A percentile compares a stretch with the other conserved stretches of the same genome.
Evolutionary conservation across 2,888 invertebrate species (phyloP).

Genomic region (Digitonthophagus gazella): DNA sequence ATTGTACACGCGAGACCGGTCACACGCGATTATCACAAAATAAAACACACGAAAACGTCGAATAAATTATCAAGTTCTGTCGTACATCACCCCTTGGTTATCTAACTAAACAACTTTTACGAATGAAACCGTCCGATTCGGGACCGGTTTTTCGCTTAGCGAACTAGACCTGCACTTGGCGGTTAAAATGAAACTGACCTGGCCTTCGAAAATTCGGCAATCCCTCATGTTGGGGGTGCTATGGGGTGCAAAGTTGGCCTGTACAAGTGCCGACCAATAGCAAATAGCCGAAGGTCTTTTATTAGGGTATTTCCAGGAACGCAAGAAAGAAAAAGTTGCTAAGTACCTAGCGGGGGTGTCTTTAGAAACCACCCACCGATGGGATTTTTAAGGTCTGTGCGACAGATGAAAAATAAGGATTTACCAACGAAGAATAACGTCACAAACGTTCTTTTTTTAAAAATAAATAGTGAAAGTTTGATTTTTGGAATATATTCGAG

Average conservation of each 20-base stretch:
- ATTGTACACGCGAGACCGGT: no score
- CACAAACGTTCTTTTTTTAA: no score
- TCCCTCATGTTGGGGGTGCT: conserved; percentile 43
- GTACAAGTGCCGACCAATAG: conserved; percentile 47
- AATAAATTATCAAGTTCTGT: background rate
- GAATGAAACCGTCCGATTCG: background rate
- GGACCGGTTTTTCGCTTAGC: background rate
- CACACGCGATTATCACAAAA: conserved; percentile 1
- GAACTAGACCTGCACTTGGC: conserved; percentile 31
- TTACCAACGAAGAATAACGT: no score
- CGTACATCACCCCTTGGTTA: background rate
- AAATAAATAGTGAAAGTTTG: no score
- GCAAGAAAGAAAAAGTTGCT: background rate
- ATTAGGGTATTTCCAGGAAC: background rate
- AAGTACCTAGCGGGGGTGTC: background rate
- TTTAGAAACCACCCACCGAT: background rate
- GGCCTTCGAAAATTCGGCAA: conserved; percentile 45
- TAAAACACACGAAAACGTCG: no score
- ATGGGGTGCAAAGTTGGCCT: conserved; percentile 44
- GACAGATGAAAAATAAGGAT: background rate
- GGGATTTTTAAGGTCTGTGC: background rate
- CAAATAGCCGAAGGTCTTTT: conserved; percentile 38
- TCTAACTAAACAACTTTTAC: background rate
- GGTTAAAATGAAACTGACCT: conserved; percentile 43
- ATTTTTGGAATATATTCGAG: background rate